Percentiles rank a stretch among this genome's conserved stretches.
These are phyloP conservation scores for Teleiodes luculella DNA, from an alignment of 2,888 invertebrate genomes.

Conservation along the genomic window DNA sequence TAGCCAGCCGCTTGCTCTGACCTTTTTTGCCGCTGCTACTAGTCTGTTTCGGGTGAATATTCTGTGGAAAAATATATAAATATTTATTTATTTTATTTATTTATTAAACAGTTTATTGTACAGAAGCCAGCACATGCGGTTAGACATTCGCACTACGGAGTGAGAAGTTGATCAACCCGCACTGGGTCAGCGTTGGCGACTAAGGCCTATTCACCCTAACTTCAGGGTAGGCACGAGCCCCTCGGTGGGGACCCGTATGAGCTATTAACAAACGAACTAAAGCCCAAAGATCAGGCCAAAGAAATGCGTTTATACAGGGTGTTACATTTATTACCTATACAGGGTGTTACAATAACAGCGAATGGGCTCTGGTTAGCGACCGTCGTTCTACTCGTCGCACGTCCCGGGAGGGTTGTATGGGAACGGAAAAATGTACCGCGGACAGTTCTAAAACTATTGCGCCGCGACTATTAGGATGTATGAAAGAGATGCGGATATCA, in stretches of 20 bases:
- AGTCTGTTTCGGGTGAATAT: background rate
- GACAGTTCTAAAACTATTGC: constrained; percentile 1
- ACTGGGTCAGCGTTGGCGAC: too few relatives aligned
- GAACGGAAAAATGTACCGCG: constrained; percentile 4
- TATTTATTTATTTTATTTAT: too few relatives aligned
- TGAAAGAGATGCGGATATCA: too few relatives aligned
- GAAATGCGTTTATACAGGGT: background rate
- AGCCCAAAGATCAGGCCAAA: background rate
- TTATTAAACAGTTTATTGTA: too few relatives aligned
- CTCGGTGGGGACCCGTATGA: too few relatives aligned
- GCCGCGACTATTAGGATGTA: too few relatives aligned
- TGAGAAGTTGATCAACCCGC: too few relatives aligned
- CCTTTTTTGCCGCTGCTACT: background rate
- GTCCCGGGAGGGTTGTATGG: background rate
- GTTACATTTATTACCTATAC: background rate
- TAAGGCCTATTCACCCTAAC: too few relatives aligned
- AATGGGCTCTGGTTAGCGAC: background rate
- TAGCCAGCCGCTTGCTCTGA: background rate
- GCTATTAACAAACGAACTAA: too few relatives aligned
- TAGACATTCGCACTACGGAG: too few relatives aligned
- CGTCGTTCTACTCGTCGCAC: background rate
- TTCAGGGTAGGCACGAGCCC: too few relatives aligned
- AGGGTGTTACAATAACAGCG: background rate
- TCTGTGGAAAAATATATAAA: background rate
- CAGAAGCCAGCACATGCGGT: too few relatives aligned